Evolutionary conservation across 2,113 vertebrate species (phyloP).

Genomic region (Merops nubicus): DNA sequence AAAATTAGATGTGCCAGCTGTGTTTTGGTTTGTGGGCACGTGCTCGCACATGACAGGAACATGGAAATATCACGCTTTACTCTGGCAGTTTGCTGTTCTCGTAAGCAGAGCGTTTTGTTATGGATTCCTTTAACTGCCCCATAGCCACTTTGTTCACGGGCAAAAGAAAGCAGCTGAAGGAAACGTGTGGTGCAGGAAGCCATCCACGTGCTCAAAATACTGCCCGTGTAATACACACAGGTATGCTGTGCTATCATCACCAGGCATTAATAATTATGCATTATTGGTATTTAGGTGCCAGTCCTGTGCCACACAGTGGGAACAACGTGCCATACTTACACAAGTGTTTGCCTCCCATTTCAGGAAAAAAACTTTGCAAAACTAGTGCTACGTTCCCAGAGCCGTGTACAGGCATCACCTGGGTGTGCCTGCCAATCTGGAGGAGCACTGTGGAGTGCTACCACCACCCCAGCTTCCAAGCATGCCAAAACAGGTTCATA

Average conservation of each 20-base stretch:
- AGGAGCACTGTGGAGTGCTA: neutral
- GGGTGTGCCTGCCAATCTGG: fast-evolving
- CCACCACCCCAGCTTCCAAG: neutral
- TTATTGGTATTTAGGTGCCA: neutral
- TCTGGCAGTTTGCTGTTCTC: conserved; percentile 32
- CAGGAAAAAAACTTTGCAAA: neutral
- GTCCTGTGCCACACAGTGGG: neutral
- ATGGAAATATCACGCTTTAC: conserved; percentile 46
- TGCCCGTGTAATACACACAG: neutral
- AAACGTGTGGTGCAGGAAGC: fast-evolving
- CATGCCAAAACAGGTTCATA: neutral
- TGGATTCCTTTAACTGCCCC: neutral
- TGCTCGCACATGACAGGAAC: conserved; percentile 74
- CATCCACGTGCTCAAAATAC: fast-evolving
- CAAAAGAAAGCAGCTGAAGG: neutral
- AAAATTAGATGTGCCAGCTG: conserved; percentile 82
- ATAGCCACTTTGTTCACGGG: neutral
- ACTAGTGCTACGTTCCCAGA: fast-evolving
- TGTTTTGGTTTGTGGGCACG: conserved; percentile 77
- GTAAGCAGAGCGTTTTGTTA: neutral
- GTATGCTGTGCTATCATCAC: neutral
- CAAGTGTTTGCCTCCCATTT: neutral
- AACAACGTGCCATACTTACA: neutral
- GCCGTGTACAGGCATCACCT: neutral
- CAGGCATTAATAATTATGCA: neutral